Evolutionary conservation across 2,888 invertebrate genomes (phyloP).

Genomic region (Perdita meconis): DNA sequence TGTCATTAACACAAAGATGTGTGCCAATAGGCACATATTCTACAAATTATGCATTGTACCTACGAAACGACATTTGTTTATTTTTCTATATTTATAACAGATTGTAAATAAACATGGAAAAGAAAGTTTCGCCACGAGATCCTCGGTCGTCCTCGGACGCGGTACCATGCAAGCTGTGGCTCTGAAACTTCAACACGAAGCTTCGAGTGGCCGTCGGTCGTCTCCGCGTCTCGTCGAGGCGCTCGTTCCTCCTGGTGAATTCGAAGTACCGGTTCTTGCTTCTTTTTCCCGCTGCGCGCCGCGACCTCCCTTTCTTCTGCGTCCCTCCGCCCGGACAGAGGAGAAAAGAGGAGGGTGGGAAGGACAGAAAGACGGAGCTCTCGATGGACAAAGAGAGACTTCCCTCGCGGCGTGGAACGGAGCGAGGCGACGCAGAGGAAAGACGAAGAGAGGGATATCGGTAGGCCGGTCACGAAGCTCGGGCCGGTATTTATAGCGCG

Average conservation of each 20-base stretch:
- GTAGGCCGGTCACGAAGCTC: conserved; percentile 78
- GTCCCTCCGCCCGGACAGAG: conserved; percentile 24
- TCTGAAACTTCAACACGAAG: conserved; percentile 26
- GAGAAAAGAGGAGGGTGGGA: conserved; percentile 28
- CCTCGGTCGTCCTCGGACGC: conserved; percentile 6
- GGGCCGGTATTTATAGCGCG: conserved; percentile 80
- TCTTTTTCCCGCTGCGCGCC: conserved; percentile 50
- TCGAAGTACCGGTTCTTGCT: conserved; percentile 71
- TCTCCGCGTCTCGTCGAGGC: conserved; percentile 16
- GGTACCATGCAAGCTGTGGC: conserved; percentile 13
- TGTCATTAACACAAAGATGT: too few species aligned
- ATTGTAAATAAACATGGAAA: too few species aligned
- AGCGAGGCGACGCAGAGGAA: conserved; percentile 5
- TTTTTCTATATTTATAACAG: too few species aligned
- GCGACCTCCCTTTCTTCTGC: conserved; percentile 41
- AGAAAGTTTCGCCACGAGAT: too few species aligned
- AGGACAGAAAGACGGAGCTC: conserved; percentile 7
- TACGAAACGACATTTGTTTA: too few species aligned
- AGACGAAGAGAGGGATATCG: conserved; percentile 63
- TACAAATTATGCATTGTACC: too few species aligned
- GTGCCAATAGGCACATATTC: too few species aligned
- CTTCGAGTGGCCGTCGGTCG: conserved; percentile 22
- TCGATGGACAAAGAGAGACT: conserved; percentile 8
- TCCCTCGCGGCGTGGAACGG: conserved; percentile 14
- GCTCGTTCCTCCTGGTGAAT: conserved; percentile 55